Conservation (phyloP, 2,797 vertebrate species). For the Hapalemur alaotrensis region DNA sequence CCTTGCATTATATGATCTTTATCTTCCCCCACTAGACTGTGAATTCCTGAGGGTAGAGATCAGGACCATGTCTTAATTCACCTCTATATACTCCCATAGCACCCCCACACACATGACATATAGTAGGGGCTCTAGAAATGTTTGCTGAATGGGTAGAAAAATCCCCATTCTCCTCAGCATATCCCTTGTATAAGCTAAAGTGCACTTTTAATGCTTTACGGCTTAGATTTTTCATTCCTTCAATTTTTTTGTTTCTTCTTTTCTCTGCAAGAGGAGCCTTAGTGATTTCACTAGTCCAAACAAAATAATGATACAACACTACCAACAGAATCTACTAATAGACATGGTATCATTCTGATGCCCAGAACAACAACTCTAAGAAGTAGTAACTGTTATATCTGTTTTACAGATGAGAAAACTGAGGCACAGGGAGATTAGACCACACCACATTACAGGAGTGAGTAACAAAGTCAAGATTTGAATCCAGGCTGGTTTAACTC, state of each 20-base stretch:
- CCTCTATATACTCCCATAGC: background rate
- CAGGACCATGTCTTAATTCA: background rate
- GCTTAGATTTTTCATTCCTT: background rate
- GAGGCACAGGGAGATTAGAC: background rate
- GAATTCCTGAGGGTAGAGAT: background rate
- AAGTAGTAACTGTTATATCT: background rate
- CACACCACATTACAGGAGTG: background rate
- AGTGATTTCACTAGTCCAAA: background rate
- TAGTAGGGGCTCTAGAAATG: background rate
- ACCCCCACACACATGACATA: background rate
- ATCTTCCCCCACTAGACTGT: background rate
- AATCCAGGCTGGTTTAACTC: background rate
- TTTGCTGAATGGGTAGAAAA: background rate
- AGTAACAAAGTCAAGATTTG: background rate
- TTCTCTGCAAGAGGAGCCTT: background rate
- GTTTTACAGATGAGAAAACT: background rate
- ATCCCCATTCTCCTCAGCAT: background rate
- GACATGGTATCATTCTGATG: background rate
- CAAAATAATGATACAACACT: background rate
- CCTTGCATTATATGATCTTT: background rate
- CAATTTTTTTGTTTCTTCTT: background rate
- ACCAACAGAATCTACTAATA: background rate
- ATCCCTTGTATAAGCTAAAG: background rate
- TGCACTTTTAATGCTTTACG: background rate
- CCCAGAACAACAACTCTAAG: background rate